Evolutionary conservation across 1,140 invertebrate genomes (phyloP), one percentile per base, ranked within the genome.

Genomic region (Drosophila burlai): DNA sequence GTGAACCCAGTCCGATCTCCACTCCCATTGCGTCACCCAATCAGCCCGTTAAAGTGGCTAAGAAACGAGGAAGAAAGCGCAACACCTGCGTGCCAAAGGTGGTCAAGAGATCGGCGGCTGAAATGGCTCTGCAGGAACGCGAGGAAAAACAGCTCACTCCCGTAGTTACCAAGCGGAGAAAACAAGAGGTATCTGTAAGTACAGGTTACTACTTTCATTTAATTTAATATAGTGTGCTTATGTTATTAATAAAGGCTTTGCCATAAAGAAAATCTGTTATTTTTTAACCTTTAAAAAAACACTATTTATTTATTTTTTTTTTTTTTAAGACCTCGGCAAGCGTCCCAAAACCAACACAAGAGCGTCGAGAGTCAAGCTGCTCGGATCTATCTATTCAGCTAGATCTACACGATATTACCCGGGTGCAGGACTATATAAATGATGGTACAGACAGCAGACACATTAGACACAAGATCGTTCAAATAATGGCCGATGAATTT

Each of bases 61-160:
- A 80, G 18, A 92, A 92, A 57, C 77, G 91, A 15, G 91, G 91
- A 21, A 76, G 91, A 13, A 92, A 84, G 31, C 84, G 91, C 0
- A 92, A 92, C 21, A 87, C 69, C 21, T 84, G 87, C 31, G 72
- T 91, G 4, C 91, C 91, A 26, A 57, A 92, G 65, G 91, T 91
- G 10, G 89, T 91, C 13, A 92, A 91, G 42, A 34, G 76, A 69
- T 92, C 91, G 4, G 62, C 85, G 3, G 91, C 91, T 34, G 62
- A 91, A 55, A 81, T 86, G 77, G 69, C 86, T 4, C 16, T 68
- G 26, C 72, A 85, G 62, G 85, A 90, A 18, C 79, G 85, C 18
- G 81, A 90, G 10, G 86, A 85, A 6, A 90, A 90, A n/a, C 85
- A 82, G 29, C 52, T 90, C 6, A 90, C 85, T 0, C 85, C 85